phyloP scores from a whole-genome alignment of 2,113 vertebrate genomes.

The Pontoporia blainvillei region DNA sequence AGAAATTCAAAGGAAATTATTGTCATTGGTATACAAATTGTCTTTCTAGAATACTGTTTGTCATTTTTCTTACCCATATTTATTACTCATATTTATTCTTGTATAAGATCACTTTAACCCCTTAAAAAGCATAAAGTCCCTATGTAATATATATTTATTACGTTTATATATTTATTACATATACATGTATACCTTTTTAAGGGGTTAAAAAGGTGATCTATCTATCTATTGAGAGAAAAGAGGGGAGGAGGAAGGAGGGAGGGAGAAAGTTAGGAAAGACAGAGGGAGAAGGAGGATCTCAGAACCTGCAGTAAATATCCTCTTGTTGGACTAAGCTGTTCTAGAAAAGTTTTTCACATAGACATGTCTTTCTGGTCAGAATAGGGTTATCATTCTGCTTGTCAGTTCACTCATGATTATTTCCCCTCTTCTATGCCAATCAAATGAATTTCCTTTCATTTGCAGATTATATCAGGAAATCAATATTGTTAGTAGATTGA shows the following conservation, averaged over 20 bases:
- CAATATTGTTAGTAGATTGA: slow-evolving; percentile 71
- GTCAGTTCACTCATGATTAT: slow-evolving; percentile 47
- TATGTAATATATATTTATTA: neutral
- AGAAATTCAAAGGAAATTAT: neutral
- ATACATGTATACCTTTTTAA: neutral
- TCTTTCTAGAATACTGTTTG: neutral
- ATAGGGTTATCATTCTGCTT: slow-evolving; percentile 31
- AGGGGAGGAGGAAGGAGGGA: neutral
- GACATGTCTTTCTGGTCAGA: slow-evolving; percentile 33
- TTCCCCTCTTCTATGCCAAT: slow-evolving; percentile 51
- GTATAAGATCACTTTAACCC: neutral
- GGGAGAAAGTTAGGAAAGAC: neutral
- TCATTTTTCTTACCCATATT: neutral
- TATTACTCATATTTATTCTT: neutral
- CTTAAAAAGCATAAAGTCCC: neutral
- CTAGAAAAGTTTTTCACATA: neutral
- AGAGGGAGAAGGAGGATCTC: neutral
- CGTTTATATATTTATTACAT: neutral
- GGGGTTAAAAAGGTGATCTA: neutral
- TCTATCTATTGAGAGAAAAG: neutral
- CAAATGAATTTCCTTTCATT: slow-evolving; percentile 66
- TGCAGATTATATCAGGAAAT: slow-evolving; percentile 75
- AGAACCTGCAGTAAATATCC: slow-evolving; percentile 35
- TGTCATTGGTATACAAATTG: neutral
- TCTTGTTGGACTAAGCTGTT: neutral